Evolutionary conservation across 2,888 invertebrate genomes (phyloP).

Genomic region (Calliphora vomitoria): DNA sequence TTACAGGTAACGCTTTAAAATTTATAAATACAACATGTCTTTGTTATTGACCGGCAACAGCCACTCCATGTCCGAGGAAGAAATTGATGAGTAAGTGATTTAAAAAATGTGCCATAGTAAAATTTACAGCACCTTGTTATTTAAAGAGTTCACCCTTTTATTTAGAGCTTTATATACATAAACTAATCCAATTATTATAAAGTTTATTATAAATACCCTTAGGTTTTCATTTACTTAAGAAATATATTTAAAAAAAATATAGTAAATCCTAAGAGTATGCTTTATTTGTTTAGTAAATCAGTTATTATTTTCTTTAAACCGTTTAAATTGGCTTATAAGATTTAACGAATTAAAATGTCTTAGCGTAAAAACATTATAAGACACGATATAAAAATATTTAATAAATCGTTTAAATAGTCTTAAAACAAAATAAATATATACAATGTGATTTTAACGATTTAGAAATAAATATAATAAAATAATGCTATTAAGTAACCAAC

Average conservation of each 20-base stretch:
- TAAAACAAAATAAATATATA: too few relatives aligned
- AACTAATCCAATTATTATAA: too few relatives aligned
- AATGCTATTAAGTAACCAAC: too few relatives aligned
- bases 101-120: too few relatives aligned
- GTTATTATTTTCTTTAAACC: too few relatives aligned
- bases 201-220: not conserved
- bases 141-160: not conserved
- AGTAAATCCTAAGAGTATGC: not conserved
- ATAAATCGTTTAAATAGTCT: too few relatives aligned
- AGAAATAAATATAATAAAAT: too few relatives aligned
- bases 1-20: conserved; percentile 71
- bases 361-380: too few relatives aligned
- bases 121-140: not conserved
- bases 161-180: not conserved
- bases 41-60: conserved; percentile 79
- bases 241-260: not conserved
- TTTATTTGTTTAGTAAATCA: not conserved
- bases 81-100: conserved; percentile 89
- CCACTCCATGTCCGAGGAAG: conserved; percentile 88
- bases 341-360: not conserved
- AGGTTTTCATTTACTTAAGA: not conserved
- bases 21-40: conserved; percentile 59
- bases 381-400: too few relatives aligned
- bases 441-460: too few relatives aligned
- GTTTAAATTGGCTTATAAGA: not conserved